Evolutionary conservation across 1,140 invertebrate genomes (phyloP), one percentile per base, ranked within the genome.

Genomic region (Drosophila oshimai): DNA sequence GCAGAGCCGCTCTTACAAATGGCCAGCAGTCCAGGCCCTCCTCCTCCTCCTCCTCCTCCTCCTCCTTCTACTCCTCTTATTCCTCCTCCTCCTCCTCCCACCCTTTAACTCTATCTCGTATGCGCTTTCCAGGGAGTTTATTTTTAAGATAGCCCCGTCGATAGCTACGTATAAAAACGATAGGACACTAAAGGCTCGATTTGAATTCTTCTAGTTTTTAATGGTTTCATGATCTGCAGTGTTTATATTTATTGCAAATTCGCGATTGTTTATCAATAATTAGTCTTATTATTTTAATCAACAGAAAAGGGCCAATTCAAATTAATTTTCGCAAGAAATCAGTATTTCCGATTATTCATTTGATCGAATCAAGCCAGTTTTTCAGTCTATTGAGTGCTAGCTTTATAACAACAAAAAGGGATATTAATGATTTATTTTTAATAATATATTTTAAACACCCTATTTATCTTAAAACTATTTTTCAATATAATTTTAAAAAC

Each of bases 1-100:
- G 53, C 58, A 62, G 60, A 46, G 33, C 41, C 37, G 71, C 75
- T 67, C 58, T 71, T 78, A 74, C 71, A 74, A 74, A 78, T 74
- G 75, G 73, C 61, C 60, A 83, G 61, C 73, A 57, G 75, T 26
- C 7, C 41, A 26, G 41, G 26, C 41, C 54, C 73, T 60, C 50
- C 26, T n/a, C 33, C 10, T 51, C 22, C 13, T 17, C 26, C 33
- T n/a, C 4, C 6, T 2, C 5, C 22, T 10, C 10, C 7, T 28
- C 6, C 3, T 42, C n/a, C 39, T 24, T 26, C n/a, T 13, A 15
- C 7, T 13, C 5, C 10, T 7, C 22, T 9, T 13, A 6, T 6
- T 26, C 29, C 33, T 45, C 45, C n/a, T 1, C 24, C 7, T 4
- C 24, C 29, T 54, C 24, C 50, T 28, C 41, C 2, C n/a, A 24